A percentile compares a stretch with the other conserved stretches of the same genome.
These are phyloP conservation scores for Diglossa cyanea DNA, from an alignment of 2,797 vertebrate genomes.

Conservation along the genomic window DNA sequence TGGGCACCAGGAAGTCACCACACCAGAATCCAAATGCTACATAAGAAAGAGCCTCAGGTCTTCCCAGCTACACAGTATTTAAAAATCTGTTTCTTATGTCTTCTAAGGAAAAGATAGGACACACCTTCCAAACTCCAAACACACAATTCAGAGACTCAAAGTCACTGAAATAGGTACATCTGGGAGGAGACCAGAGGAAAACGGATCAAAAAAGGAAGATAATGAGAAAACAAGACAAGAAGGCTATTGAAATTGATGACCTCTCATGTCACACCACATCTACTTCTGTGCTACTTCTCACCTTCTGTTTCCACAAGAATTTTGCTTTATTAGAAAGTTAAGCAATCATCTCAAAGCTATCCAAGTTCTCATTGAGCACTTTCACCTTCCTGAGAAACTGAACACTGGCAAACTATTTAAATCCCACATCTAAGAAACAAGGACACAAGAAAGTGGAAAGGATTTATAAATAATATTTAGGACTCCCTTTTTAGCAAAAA, in stretches of 20 bases:
- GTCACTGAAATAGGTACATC: background rate
- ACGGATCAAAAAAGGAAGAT: background rate
- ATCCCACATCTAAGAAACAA: background rate
- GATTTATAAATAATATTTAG: background rate
- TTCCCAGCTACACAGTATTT: background rate
- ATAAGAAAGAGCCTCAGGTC: background rate
- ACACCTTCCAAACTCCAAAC: background rate
- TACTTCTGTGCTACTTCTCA: background rate
- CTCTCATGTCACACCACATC: background rate
- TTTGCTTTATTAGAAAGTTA: background rate
- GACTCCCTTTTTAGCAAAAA: background rate
- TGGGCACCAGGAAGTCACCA: fast-evolving
- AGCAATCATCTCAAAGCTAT: background rate
- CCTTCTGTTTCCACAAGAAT: background rate
- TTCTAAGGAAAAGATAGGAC: background rate
- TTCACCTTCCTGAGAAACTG: background rate
- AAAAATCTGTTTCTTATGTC: background rate
- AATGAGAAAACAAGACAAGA: background rate
- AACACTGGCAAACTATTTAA: background rate
- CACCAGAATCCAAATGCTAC: background rate
- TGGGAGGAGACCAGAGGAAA: background rate
- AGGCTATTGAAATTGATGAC: background rate
- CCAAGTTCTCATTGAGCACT: background rate
- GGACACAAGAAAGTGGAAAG: background rate
- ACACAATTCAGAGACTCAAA: background rate